These are phyloP conservation scores for Globia sparganii DNA, from an alignment of 2,888 invertebrate genomes.

Conservation along the genomic window DNA sequence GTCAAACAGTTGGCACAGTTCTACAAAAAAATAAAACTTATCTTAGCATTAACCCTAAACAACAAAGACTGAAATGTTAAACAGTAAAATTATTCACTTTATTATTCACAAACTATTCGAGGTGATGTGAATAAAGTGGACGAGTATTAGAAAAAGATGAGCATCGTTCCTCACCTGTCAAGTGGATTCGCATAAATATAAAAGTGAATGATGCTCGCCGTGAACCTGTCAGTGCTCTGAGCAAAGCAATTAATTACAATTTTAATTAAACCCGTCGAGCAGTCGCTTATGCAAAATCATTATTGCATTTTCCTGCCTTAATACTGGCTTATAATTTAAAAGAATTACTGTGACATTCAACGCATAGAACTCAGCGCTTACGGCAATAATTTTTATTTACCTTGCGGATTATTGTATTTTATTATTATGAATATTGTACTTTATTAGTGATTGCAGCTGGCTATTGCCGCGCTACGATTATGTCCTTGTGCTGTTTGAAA, in stretches of 20 bases:
- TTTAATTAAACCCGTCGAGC: constrained; percentile 84
- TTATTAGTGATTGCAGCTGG: constrained; percentile 53
- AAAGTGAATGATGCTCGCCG: constrained; percentile 86
- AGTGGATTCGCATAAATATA: constrained; percentile 86
- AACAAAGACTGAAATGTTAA: not conserved
- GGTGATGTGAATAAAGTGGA: constrained; percentile 69
- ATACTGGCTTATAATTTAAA: constrained; percentile 63
- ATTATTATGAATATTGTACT: constrained; percentile 62
- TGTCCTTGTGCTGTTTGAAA: constrained; percentile 50
- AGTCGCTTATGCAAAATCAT: constrained; percentile 79
- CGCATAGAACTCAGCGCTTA: constrained; percentile 47
- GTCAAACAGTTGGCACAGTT: not conserved
- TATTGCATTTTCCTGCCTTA: constrained; percentile 71
- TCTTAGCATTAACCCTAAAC: not conserved
- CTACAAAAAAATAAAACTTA: constrained; percentile 1
- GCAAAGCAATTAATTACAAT: constrained; percentile 87
- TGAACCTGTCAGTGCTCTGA: constrained; percentile 83
- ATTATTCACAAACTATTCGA: constrained; percentile 25
- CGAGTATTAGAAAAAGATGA: constrained; percentile 78
- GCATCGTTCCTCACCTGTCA: constrained; percentile 84
- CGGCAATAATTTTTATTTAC: constrained; percentile 62
- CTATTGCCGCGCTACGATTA: constrained; percentile 48
- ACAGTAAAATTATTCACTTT: not conserved
- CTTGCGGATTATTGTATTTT: constrained; percentile 55
- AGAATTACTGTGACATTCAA: constrained; percentile 66